phyloP scores from a whole-genome alignment of 2,113 vertebrate species.

The Amphilophus citrinellus region DNA sequence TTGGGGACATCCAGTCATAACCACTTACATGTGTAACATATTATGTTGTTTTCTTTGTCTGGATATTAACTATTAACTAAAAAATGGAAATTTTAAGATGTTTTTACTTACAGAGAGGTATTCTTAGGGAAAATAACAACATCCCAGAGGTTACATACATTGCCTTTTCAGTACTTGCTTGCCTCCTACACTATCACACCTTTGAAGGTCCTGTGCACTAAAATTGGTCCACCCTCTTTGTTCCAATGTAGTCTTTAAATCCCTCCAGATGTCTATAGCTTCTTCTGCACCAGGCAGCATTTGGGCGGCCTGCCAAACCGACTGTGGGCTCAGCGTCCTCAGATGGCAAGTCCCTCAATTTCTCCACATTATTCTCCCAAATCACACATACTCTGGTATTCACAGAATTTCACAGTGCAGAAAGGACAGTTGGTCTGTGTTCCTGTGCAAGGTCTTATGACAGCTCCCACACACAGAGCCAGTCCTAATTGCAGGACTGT shows the following conservation, averaged over 20 bases:
- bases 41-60: background rate
- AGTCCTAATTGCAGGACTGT: slow-evolving; percentile 6
- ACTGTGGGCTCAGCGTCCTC: slow-evolving; percentile 58
- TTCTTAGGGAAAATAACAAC: slow-evolving; percentile 29
- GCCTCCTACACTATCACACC: slow-evolving; percentile 71
- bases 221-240: slow-evolving; percentile 56
- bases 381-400: slow-evolving; percentile 62
- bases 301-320: slow-evolving; percentile 46
- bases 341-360: slow-evolving; percentile 54
- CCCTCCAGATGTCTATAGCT: slow-evolving; percentile 59
- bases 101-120: background rate
- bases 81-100: background rate
- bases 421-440: slow-evolving; percentile 63
- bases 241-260: slow-evolving; percentile 52
- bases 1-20: background rate
- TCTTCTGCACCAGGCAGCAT: slow-evolving; percentile 37
- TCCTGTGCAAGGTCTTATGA: slow-evolving; percentile 51
- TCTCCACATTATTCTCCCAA: slow-evolving; percentile 56
- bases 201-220: slow-evolving; percentile 57
- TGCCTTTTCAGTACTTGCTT: slow-evolving; percentile 58
- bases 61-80: background rate
- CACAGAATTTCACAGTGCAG: slow-evolving; percentile 57
- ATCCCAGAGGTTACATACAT: slow-evolving; percentile 45
- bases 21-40: background rate
- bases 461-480: slow-evolving; percentile 53